A percentile compares a stretch with the other conserved stretches of the same genome.
Conservation (phyloP, 1,140 invertebrate species). For the Cotesia vestalis region DNA sequence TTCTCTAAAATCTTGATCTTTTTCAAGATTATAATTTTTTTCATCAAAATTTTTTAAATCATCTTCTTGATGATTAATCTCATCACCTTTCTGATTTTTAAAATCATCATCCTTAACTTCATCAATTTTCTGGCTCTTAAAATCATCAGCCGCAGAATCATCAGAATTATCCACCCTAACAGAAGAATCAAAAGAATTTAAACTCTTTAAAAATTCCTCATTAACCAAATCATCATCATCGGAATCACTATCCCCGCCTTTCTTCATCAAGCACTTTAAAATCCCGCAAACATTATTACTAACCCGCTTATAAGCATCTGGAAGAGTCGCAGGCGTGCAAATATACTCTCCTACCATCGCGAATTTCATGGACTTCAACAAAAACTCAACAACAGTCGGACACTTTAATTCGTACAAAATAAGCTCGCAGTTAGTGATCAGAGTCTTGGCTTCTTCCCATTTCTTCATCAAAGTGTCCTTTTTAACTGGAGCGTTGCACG, state of each 20-base stretch:
- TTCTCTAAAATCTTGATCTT: too few species aligned
- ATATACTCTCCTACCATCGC: slow-evolving; percentile 38
- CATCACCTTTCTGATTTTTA: too few species aligned
- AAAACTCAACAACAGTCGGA: slow-evolving; percentile 44
- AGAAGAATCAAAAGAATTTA: neutral
- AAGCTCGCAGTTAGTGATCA: slow-evolving; percentile 24
- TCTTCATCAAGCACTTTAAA: slow-evolving; percentile 31
- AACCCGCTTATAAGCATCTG: slow-evolving; percentile 31
- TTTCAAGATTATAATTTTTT: too few species aligned
- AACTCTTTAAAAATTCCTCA: slow-evolving; percentile 3
- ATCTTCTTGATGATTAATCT: too few species aligned
- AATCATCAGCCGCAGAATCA: too few species aligned
- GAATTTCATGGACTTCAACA: slow-evolving; percentile 43
- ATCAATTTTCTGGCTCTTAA: too few species aligned
- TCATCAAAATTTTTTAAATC: too few species aligned
- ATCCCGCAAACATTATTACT: slow-evolving; percentile 31
- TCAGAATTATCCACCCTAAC: too few species aligned
- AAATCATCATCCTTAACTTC: too few species aligned
- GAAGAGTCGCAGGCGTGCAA: slow-evolving; percentile 31
- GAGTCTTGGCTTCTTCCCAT: slow-evolving; percentile 30
- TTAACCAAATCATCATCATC: neutral
- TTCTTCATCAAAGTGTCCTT: slow-evolving; percentile 16
- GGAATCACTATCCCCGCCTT: slow-evolving; percentile 1
- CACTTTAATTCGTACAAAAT: slow-evolving; percentile 25
- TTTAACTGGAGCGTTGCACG: slow-evolving; percentile 28